Percentiles rank a stretch among this genome's conserved stretches.
phyloP scores from a whole-genome alignment of 2,113 vertebrate genomes.

The Phocoena sinus region DNA sequence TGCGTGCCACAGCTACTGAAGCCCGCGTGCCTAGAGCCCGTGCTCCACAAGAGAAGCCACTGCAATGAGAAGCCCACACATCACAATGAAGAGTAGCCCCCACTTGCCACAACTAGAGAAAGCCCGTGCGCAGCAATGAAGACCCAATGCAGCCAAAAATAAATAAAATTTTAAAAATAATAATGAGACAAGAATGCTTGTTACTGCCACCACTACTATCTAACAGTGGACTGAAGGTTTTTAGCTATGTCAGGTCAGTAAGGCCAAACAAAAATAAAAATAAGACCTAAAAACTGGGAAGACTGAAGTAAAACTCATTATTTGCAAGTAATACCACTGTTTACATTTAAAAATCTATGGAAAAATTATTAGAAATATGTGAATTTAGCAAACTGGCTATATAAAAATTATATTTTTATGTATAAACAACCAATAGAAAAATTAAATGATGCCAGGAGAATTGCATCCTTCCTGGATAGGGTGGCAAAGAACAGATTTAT shows the following conservation, averaged over 20 bases:
- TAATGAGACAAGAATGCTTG: background rate
- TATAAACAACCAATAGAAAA: background rate
- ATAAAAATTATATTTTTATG: background rate
- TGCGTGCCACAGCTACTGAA: too few species aligned
- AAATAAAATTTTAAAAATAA: background rate
- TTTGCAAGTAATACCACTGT: background rate
- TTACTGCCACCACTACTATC: background rate
- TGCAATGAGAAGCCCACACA: too few species aligned
- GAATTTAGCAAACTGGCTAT: background rate
- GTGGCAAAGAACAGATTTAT: background rate
- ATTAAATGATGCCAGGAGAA: background rate
- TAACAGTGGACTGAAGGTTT: background rate
- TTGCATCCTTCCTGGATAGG: background rate
- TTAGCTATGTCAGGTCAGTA: background rate
- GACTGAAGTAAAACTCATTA: background rate
- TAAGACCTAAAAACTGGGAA: background rate
- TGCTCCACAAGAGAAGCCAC: too few species aligned
- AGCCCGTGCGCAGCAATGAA: rapidly evolving
- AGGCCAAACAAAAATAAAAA: background rate
- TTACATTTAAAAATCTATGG: background rate
- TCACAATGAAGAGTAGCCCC: too few species aligned
- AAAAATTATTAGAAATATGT: background rate
- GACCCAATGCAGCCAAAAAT: too few species aligned
- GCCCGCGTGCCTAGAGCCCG: rapidly evolving
- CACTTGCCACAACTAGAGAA: too few species aligned